phyloP scores from a whole-genome alignment of 2,888 invertebrate genomes.

The Drosophila neonasuta region DNA sequence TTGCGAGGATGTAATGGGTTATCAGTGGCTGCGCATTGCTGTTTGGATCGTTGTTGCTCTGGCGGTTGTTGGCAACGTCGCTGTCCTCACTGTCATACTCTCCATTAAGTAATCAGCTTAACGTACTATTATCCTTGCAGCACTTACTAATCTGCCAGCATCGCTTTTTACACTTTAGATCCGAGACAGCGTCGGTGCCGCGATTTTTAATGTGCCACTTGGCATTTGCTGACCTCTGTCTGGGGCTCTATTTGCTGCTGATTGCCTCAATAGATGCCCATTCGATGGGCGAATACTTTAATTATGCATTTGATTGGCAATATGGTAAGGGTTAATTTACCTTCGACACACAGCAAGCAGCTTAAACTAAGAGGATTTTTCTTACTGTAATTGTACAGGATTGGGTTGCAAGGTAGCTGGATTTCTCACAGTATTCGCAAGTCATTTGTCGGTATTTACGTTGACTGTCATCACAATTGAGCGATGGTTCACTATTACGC shows the following conservation, averaged over 20 bases:
- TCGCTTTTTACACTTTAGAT: slow-evolving; percentile 66
- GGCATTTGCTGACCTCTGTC: slow-evolving; percentile 93
- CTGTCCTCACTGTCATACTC: slow-evolving; percentile 90
- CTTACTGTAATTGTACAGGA: slow-evolving; percentile 81
- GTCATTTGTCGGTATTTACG: slow-evolving; percentile 93
- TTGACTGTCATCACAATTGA: slow-evolving; percentile 93
- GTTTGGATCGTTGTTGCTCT: slow-evolving; percentile 94
- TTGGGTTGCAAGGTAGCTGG: slow-evolving; percentile 93
- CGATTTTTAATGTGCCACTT: slow-evolving; percentile 91
- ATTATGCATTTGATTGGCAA: slow-evolving; percentile 95
- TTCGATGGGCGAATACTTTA: slow-evolving; percentile 93
- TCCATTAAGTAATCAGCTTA: slow-evolving; percentile 83
- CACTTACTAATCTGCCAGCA: neutral
- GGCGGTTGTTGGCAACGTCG: slow-evolving; percentile 91
- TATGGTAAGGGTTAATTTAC: slow-evolving; percentile 83
- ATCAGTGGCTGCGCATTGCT: slow-evolving; percentile 88
- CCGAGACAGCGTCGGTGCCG: slow-evolving; percentile 85
- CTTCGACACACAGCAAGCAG: neutral
- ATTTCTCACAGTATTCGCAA: slow-evolving; percentile 93
- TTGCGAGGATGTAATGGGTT: slow-evolving; percentile 95
- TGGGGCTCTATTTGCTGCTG: slow-evolving; percentile 92
- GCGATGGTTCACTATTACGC: slow-evolving; percentile 92
- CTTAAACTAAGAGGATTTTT: neutral
- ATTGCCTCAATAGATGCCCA: slow-evolving; percentile 92
- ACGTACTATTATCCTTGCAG: neutral